Conservation (phyloP, 2,888 invertebrate genomes). For the Clusia tigrina region DNA sequence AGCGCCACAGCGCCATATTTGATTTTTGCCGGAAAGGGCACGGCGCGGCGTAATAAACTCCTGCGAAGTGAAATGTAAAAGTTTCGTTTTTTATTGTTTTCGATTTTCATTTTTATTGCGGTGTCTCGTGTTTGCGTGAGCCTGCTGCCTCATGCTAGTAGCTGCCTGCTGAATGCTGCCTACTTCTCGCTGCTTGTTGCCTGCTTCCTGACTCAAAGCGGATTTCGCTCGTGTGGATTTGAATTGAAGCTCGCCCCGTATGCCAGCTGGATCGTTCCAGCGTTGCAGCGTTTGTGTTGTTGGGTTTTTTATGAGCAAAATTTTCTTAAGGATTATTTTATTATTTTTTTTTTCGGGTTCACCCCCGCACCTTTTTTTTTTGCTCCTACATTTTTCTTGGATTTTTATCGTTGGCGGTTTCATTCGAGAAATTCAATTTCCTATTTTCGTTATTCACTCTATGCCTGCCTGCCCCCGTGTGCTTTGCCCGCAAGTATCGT, state of each 20-base stretch:
- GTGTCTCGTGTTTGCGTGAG: conserved; percentile 46
- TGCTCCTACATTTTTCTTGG: no score
- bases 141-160: conserved; percentile 43
- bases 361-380: conserved; percentile 1
- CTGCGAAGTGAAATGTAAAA: neutral
- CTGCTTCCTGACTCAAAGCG: neutral
- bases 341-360: conserved; percentile 35
- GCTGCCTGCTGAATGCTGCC: no score
- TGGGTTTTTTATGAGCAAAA: conserved; percentile 4
- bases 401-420: conserved; percentile 39
- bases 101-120: conserved; percentile 55
- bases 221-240: neutral
- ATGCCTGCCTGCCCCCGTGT: neutral
- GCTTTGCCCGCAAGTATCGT: neutral
- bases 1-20: neutral
- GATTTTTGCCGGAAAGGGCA: neutral
- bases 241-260: no score
- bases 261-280: neutral
- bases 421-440: conserved; percentile 52
- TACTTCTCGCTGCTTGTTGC: no score
- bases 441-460: conserved; percentile 40
- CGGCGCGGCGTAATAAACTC: neutral
- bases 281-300: neutral
- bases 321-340: conserved; percentile 48
- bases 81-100: conserved; percentile 53